These are phyloP conservation scores for Rhingia rostrata DNA, from an alignment of 2,888 invertebrate species.

Conservation along the genomic window DNA sequence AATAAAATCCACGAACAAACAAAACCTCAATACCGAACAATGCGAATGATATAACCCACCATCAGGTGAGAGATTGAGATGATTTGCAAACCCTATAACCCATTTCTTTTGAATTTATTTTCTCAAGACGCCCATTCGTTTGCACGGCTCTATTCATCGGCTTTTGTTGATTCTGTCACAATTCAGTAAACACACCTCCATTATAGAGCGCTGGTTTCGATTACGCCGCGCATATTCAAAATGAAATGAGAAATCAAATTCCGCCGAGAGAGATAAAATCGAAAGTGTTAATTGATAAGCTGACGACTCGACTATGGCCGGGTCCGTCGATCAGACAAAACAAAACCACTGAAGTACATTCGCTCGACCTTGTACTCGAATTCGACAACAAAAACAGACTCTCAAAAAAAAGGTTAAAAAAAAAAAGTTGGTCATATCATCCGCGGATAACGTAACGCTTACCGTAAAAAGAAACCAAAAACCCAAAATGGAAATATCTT, in stretches of 20 bases:
- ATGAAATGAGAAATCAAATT: conserved; percentile 16
- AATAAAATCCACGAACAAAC: too few species aligned
- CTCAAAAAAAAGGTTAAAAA: background rate
- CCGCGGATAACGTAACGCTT: conserved; percentile 64
- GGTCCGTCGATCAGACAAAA: conserved; percentile 29
- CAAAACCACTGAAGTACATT: conserved; percentile 63
- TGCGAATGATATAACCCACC: too few species aligned
- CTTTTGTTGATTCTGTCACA: conserved; percentile 30
- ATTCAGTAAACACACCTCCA: conserved; percentile 1
- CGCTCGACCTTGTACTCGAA: conserved; percentile 74
- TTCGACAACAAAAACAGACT: conserved; percentile 43
- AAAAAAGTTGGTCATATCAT: conserved; percentile 69
- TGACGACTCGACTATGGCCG: conserved; percentile 29
- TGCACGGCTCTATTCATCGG: conserved; percentile 7
- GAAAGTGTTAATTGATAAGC: conserved; percentile 62
- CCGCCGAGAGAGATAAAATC: conserved; percentile 35
- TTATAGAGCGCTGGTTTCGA: conserved; percentile 16
- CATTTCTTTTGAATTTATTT: conserved; percentile 30
- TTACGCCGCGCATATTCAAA: conserved; percentile 24
- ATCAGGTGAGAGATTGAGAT: background rate
- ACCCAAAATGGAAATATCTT: conserved; percentile 67
- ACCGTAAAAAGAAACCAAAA: conserved; percentile 57
- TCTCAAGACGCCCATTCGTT: conserved; percentile 32
- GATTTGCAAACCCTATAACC: conserved; percentile 38
- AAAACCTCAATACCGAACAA: too few species aligned